Conservation (phyloP, 64 coral and sea anemone species). For the Cladopsammia gracilis region DNA sequence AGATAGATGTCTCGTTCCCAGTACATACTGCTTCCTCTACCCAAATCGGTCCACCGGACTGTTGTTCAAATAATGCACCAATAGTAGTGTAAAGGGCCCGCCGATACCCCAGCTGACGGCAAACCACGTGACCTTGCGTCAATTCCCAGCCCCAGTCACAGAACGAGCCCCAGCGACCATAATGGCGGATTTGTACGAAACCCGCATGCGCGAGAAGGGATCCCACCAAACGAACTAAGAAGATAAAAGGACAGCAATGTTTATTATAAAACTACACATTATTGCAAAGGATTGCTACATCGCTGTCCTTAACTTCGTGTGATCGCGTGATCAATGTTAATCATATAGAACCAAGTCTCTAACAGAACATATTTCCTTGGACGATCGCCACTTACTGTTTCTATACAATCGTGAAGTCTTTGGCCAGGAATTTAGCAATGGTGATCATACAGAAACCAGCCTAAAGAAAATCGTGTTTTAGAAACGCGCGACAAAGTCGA, state of each 20-base stretch:
- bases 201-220: conserved; percentile 32
- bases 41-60: neutral
- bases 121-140: conserved; percentile 50
- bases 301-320: neutral
- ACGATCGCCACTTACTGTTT: too few species aligned
- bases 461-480: too few species aligned
- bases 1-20: conserved; percentile 39
- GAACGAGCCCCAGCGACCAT: conserved; percentile 46
- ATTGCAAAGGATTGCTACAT: neutral
- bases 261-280: neutral
- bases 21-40: conserved; percentile 37
- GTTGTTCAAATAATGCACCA: conserved; percentile 28
- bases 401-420: too few species aligned
- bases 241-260: neutral
- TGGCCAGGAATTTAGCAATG: too few species aligned
- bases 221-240: conserved; percentile 21
- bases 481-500: too few species aligned
- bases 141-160: conserved; percentile 34
- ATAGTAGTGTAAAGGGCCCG: conserved; percentile 5
- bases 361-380: too few species aligned
- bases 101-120: conserved; percentile 36
- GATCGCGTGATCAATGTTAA: too few species aligned
- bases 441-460: too few species aligned
- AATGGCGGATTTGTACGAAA: conserved; percentile 5
- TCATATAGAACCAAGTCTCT: too few species aligned